These are phyloP conservation scores for Chromis chromis DNA, from an alignment of 2,797 vertebrate species.

Conservation along the genomic window DNA sequence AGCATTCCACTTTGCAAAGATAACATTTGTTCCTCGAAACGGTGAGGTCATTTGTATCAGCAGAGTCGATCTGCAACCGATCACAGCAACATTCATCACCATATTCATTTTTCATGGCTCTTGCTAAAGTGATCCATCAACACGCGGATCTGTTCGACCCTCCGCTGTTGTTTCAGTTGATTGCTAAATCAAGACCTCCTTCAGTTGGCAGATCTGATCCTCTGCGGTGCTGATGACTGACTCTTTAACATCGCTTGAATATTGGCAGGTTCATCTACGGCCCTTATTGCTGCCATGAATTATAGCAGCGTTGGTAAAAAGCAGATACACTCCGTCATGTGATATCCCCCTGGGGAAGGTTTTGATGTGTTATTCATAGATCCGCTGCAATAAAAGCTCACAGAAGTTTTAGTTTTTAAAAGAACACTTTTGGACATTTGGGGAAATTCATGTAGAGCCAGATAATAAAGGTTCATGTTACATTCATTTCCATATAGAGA, in stretches of 20 bases:
- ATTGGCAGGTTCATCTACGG: conserved; percentile 36
- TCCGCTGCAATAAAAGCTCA: not conserved
- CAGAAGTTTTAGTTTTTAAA: conserved; percentile 8
- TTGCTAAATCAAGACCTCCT: conserved; percentile 69
- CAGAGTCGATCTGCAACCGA: conserved; percentile 55
- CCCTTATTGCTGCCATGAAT: conserved; percentile 34
- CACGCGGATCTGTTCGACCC: conserved; percentile 52
- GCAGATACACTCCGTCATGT: conserved; percentile 21
- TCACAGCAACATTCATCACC: conserved; percentile 63
- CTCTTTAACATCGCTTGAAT: conserved; percentile 30
- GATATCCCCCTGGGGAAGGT: conserved; percentile 22
- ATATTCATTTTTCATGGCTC: conserved; percentile 61
- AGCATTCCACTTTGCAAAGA: conserved; percentile 75
- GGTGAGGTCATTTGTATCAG: conserved; percentile 68
- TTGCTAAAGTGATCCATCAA: conserved; percentile 66
- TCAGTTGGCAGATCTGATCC: conserved; percentile 50
- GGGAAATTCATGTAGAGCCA: not conserved
- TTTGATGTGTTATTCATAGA: conserved; percentile 5
- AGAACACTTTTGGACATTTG: not conserved
- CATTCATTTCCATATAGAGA: not conserved
- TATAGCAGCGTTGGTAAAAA: conserved; percentile 27
- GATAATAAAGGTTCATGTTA: conserved; percentile 3
- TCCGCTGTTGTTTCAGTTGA: conserved; percentile 70
- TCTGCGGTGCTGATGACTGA: conserved; percentile 48
- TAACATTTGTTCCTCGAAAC: conserved; percentile 72